Conservation (phyloP, 2,888 invertebrate genomes). For the Thumatha senex region DNA sequence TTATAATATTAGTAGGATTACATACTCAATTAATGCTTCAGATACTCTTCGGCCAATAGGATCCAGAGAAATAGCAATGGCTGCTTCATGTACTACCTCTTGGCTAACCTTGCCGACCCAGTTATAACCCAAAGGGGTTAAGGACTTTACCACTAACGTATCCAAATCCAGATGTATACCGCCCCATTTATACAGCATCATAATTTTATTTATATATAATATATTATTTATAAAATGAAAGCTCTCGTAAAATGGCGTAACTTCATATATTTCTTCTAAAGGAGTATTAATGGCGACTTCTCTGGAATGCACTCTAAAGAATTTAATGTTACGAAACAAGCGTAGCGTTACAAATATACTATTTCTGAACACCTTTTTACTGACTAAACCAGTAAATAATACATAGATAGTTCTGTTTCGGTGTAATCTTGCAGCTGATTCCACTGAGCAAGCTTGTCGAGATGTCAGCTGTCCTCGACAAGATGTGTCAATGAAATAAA, state of each 20-base stretch:
- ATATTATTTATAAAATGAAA: not conserved
- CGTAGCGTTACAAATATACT: not conserved
- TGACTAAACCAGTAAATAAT: not conserved
- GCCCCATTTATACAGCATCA: not conserved
- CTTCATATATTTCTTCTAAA: not conserved
- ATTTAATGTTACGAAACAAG: not conserved
- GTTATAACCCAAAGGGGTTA: not conserved
- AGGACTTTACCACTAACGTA: conserved; percentile 1
- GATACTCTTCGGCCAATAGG: not conserved
- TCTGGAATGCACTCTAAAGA: not conserved
- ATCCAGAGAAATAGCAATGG: not conserved
- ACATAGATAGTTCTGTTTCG: conserved; percentile 1
- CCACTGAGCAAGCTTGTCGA: conserved; percentile 21
- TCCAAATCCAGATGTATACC: not conserved
- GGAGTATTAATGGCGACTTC: not conserved
- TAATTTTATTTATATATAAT: not conserved
- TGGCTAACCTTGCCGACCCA: not conserved
- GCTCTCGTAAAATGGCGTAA: not conserved
- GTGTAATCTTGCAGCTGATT: conserved; percentile 23
- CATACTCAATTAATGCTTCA: not conserved
- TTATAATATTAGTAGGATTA: not conserved
- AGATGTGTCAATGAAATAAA: conserved; percentile 22
- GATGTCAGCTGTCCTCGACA: conserved; percentile 14
- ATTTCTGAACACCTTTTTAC: not conserved
- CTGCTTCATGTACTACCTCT: not conserved